A percentile compares a stretch with the other conserved stretches of the same genome.
Conservation (phyloP, 2,888 invertebrate genomes). For the Dynastes tityus region DNA sequence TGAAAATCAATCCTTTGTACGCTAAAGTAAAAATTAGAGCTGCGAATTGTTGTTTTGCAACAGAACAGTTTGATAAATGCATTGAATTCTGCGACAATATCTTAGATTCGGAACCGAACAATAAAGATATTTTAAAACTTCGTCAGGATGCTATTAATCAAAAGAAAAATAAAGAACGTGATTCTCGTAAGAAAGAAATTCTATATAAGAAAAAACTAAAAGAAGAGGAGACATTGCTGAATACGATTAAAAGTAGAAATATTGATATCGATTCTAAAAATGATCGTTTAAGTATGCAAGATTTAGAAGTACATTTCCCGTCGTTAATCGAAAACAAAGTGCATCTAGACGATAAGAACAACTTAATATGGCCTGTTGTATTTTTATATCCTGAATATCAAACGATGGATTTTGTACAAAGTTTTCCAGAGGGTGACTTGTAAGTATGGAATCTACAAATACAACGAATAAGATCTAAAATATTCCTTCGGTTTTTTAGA, state of each 20-base stretch:
- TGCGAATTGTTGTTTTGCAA: slow-evolving; percentile 80
- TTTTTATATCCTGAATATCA: slow-evolving; percentile 92
- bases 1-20: slow-evolving; percentile 84
- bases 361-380: slow-evolving; percentile 89
- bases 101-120: slow-evolving; percentile 73
- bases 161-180: slow-evolving; percentile 73
- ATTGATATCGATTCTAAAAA: slow-evolving; percentile 73
- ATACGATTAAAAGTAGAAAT: slow-evolving; percentile 69
- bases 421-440: slow-evolving; percentile 82
- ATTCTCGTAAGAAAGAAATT: slow-evolving; percentile 73
- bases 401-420: slow-evolving; percentile 89
- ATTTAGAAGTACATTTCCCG: slow-evolving; percentile 78
- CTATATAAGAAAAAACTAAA: slow-evolving; percentile 69
- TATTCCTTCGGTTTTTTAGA: slow-evolving; percentile 66
- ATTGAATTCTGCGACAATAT: slow-evolving; percentile 82
- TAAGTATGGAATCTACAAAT: slow-evolving; percentile 63
- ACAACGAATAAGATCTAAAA: neutral
- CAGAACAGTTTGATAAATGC: slow-evolving; percentile 81
- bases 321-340: slow-evolving; percentile 79
- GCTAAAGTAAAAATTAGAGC: slow-evolving; percentile 84
- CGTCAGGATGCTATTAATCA: slow-evolving; percentile 72
- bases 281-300: slow-evolving; percentile 69
- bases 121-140: slow-evolving; percentile 74
- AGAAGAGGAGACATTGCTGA: slow-evolving; percentile 69
- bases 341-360: slow-evolving; percentile 74